Evolutionary conservation across 2,888 invertebrate species (phyloP).

Genomic region (Hofmannophila pseudospretella): DNA sequence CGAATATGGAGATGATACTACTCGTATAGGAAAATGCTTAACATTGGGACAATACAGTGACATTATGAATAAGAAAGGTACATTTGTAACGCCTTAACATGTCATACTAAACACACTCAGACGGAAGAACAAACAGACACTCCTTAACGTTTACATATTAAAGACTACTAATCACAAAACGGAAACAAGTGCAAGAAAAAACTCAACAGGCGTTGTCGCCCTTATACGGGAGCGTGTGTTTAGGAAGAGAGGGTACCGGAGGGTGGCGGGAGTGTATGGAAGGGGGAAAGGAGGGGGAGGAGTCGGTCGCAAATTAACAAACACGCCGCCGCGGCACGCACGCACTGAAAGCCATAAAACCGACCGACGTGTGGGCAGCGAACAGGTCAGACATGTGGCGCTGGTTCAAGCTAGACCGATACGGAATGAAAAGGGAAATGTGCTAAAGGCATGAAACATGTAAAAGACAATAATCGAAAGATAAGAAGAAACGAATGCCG

Average conservation of each 20-base stretch:
- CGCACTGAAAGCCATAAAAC: conserved; percentile 42
- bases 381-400: conserved; percentile 15
- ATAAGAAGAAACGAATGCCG: too few relatives aligned
- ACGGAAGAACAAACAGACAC: too few relatives aligned
- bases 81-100: too few relatives aligned
- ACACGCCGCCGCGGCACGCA: conserved; percentile 32
- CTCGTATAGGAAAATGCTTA: too few relatives aligned
- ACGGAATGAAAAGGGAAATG: not conserved
- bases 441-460: not conserved
- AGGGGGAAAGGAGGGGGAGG: conserved; percentile 9
- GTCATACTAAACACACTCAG: too few relatives aligned
- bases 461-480: too few relatives aligned
- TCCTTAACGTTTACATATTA: too few relatives aligned
- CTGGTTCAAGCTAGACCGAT: conserved; percentile 16
- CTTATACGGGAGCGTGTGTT: not conserved
- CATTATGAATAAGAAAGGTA: too few relatives aligned
- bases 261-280: too few relatives aligned
- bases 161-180: too few relatives aligned
- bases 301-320: conserved; percentile 41
- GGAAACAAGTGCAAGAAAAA: conserved; percentile 27
- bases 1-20: too few relatives aligned
- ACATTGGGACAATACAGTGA: too few relatives aligned
- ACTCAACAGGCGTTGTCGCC: conserved; percentile 36
- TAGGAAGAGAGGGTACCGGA: conserved; percentile 7
- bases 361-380: conserved; percentile 23